Percentiles rank a stretch among this genome's conserved stretches.
Conservation (phyloP, 2,113 vertebrate species). For the Podarcis cretensis region DNA sequence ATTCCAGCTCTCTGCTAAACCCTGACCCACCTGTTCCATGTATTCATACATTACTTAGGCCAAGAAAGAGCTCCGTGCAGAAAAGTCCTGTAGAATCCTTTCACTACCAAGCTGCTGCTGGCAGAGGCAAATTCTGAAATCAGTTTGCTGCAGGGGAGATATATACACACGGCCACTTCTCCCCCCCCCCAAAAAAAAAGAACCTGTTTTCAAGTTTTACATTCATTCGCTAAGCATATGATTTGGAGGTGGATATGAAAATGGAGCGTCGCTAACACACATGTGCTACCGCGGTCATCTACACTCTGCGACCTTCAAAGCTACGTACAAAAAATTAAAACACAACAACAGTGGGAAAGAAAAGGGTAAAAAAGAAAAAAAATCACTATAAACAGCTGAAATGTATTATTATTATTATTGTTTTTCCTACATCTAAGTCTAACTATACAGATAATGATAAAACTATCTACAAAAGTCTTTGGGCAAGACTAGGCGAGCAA, state of each 20-base stretch:
- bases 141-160: neutral
- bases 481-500: neutral
- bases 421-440: slow-evolving; percentile 31
- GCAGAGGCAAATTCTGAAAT: neutral
- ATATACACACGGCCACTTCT: neutral
- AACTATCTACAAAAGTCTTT: slow-evolving; percentile 23
- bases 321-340: slow-evolving; percentile 15
- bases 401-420: neutral
- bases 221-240: neutral
- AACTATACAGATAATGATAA: slow-evolving; percentile 22
- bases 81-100: neutral
- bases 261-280: slow-evolving; percentile 16
- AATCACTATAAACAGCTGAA: slow-evolving; percentile 6
- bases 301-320: slow-evolving; percentile 11
- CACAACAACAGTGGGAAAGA: slow-evolving; percentile 3
- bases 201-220: neutral
- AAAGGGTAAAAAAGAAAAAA: neutral
- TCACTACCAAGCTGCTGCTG: neutral
- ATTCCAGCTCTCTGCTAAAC: too few relatives aligned
- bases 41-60: neutral
- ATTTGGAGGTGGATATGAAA: neutral
- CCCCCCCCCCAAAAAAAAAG: neutral
- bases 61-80: neutral
- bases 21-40: neutral
- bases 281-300: neutral